Conservation (phyloP, 2,797 vertebrate genomes). For the Apodemus agrarius region DNA sequence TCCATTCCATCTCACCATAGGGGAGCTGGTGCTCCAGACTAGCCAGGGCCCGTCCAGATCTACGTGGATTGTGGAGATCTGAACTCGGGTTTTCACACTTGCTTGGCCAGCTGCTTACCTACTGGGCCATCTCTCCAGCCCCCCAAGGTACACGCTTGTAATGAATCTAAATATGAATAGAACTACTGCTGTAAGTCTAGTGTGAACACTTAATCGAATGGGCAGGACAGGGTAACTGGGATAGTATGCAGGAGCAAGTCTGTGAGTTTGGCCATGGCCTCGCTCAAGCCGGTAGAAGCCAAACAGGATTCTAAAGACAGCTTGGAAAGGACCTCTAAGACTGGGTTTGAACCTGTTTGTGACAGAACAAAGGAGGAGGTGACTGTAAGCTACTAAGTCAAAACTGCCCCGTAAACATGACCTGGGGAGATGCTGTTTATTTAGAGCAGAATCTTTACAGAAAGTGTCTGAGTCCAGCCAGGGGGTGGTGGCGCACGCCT, state of each 20-base stretch:
- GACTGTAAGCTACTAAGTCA: not conserved
- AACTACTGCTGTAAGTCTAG: not conserved
- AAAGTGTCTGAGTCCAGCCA: too few species aligned
- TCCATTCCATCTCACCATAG: not conserved
- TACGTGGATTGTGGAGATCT: not conserved
- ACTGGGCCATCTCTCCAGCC: not conserved
- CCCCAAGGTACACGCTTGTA: not conserved
- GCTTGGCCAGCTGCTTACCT: not conserved
- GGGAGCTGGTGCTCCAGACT: not conserved
- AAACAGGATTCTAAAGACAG: not conserved
- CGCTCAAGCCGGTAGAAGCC: not conserved
- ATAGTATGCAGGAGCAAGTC: not conserved
- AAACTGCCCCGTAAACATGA: not conserved
- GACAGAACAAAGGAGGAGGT: not conserved
- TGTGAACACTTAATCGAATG: not conserved
- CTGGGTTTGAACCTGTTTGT: not conserved
- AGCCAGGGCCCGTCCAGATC: not conserved
- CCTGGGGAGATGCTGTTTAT: not conserved
- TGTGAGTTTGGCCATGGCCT: fast-evolving
- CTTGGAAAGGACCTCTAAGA: not conserved
- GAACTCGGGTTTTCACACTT: not conserved
- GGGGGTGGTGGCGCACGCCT: too few species aligned
- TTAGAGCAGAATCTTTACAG: not conserved
- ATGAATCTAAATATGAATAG: not conserved
- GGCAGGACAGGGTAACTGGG: not conserved